Evolutionary conservation across 1,140 invertebrate species (phyloP), one percentile per base, ranked within the genome.

Genomic region (Cotesia typhae): DNA sequence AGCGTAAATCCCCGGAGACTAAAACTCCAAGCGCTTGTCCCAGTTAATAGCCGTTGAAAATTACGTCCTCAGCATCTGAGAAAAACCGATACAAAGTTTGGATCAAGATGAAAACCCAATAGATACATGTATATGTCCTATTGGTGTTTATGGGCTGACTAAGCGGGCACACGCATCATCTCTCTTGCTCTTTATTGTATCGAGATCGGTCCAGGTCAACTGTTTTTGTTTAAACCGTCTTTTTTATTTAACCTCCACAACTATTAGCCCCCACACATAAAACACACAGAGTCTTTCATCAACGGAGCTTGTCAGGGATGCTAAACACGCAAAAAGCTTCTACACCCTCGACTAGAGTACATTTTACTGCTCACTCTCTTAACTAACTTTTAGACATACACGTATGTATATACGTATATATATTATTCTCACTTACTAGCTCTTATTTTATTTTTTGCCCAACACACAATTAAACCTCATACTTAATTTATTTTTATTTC

Each of bases 51-150:
- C 17, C 6, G 17, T 35, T 41, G 35, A 36, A 41, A 65, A 65
- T 65, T 6, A 38, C 37, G 12, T 41, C 63, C 38, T 65, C 63
- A 65, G 10, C 63, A 65, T 20, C 63, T n/a, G 36, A n/a, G n/a
- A 1, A 35, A 65, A 12, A 65, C 4, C 35, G 17, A 14, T 37
- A 41, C 12, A 12, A 41, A 28, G 63, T 20, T 36, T 65, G 5
- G 5, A 47, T 63, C 7, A 63, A 28, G 60, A 63, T 9, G 60
- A 28, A 28, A 28, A 28, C 28, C 28, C 28, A 28, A 28, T 28
- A 28, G 28, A 28, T 28, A 28, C 28, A 28, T 2, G 41, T 47
- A 47, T 41, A 9, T 41, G 38, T 47, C 5, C 41, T 28, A 28
- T 28, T 1, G 28, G 41, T 6, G 41, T 47, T 47, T 47, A 47